phyloP scores from a whole-genome alignment of 1,140 invertebrate genomes.

The Homalodisca vitripennis region DNA sequence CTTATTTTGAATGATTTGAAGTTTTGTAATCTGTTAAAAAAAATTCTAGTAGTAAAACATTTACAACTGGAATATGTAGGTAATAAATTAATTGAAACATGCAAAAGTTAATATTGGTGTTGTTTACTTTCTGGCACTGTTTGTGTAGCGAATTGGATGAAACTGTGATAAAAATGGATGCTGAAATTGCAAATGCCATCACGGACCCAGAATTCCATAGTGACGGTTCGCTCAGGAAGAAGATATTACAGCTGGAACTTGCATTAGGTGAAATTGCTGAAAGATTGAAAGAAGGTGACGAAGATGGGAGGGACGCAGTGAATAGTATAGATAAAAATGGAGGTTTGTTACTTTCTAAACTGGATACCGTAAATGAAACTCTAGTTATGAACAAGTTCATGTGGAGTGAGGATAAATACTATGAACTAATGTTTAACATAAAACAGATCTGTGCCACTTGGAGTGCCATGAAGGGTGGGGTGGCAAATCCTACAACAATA shows the following conservation, averaged over 20 bases:
- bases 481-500: neutral
- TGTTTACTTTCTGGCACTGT: neutral
- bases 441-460: neutral
- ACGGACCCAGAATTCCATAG: too few relatives aligned
- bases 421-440: neutral
- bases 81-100: too few relatives aligned
- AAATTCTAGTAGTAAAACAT: too few relatives aligned
- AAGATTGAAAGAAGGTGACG: slow-evolving; percentile 4
- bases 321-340: neutral
- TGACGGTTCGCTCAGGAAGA: too few relatives aligned
- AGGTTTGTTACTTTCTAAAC: neutral
- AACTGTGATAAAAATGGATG: neutral
- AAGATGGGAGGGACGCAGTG: neutral
- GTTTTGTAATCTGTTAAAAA: too few relatives aligned
- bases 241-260: too few relatives aligned
- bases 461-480: neutral
- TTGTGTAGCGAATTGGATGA: neutral
- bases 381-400: neutral
- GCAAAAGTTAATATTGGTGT: too few relatives aligned
- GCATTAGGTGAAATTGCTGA: neutral
- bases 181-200: neutral
- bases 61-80: too few relatives aligned
- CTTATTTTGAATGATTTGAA: too few relatives aligned
- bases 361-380: neutral
- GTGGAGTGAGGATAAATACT: neutral